Base-by-base conservation (phyloP, 2,797 vertebrate genomes). In the Sternotherus odoratus region DNA sequence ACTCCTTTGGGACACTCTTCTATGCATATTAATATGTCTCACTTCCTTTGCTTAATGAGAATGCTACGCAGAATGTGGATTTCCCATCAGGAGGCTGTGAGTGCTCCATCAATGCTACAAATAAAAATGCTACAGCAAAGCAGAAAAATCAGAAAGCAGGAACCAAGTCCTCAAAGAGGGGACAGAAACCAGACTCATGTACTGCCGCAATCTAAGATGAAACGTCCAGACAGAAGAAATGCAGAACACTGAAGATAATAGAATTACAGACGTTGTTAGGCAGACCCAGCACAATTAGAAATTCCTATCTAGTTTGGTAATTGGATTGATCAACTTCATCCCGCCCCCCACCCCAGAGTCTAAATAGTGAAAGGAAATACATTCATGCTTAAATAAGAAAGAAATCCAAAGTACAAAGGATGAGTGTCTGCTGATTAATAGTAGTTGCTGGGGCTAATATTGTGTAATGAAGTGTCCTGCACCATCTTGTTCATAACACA, bases 221-320 rank as follows among this genome's bases (percentile, higher is more conserved):
- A 94, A 85, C 79, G 87, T 50, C 83, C 77, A 90, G 75, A 91
- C 94, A 88, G 57, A 50, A 91, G 88, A 91, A 95, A 94, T 36
- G 79, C 39, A 95, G 92, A 77, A 28, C 28, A 48, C 80, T 57
- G 48, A 94, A 51, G 82, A 87, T 87, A 79, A 83, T 33, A 83
- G 60, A 92, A 90, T 5, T 82, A 16, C 24, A 56, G 46, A 33
- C 83, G n/a, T 3, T 95, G 88, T 86, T 78, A 93, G 43, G 12
- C 84, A 94, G 82, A 86, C 36, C 28, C 30, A 17, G 77, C 93
- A 88, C 49, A 93, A 89, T 2, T 89, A 78, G 1, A 1, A 12
- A 82, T 95, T 89, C 48, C 89, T 95, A 79, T 54, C 66, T 83
- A 94, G 78, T 26, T 74, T 30, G 74, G 79, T 89, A 95, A 95